Evolutionary conservation across 2,113 vertebrate species (phyloP), one percentile per base, ranked within the genome.

Genomic region (Madoqua kirkii): DNA sequence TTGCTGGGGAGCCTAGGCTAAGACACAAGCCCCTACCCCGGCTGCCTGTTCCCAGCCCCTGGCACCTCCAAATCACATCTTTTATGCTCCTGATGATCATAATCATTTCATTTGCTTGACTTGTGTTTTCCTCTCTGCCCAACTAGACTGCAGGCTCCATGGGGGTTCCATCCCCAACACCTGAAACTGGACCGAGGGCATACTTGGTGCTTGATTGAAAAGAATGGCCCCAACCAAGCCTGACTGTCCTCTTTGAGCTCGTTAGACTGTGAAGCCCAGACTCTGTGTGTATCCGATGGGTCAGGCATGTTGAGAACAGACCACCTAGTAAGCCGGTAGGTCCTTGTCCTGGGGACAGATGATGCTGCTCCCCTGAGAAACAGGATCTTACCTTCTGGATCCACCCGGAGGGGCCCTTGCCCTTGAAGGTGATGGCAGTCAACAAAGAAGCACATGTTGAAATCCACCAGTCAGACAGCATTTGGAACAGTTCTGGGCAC

Each of bases 211-310:
- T 86, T 3, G 2, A 12, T 27, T 19, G 78, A 55, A 52, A 86
- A 52, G 40, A 67, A 48, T 8, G 59, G 33, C 23, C 43, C 57
- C 5, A 6, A 43, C 14, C 21, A 6, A n/a, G 48, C 25, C 64
- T 19, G 31, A 15, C 89, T 17, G 2, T 7, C 25, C 31, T 40
- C 48, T 27, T 33, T 52, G 43, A 21, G 16, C 50, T n/a, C 17
- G 0, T 25, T 0, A 40, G 67, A 4, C 60, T 52, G 43, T 29
- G 85, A 48, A 19, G 15, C 43, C 11, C 43, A 27, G 87, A 9
- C 11, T 13, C 50, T 36, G 31, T 1, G 0, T 19, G 27, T 17
- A 15, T 13, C 29, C 7, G 5, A 40, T 48, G 31, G 25, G 36
- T 48, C 25, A 3, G 54, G n/a, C 12, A 0, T 27, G 33, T 15